These are phyloP conservation scores for Drosophila yooni DNA, from an alignment of 2,888 invertebrate genomes.

Conservation along the genomic window DNA sequence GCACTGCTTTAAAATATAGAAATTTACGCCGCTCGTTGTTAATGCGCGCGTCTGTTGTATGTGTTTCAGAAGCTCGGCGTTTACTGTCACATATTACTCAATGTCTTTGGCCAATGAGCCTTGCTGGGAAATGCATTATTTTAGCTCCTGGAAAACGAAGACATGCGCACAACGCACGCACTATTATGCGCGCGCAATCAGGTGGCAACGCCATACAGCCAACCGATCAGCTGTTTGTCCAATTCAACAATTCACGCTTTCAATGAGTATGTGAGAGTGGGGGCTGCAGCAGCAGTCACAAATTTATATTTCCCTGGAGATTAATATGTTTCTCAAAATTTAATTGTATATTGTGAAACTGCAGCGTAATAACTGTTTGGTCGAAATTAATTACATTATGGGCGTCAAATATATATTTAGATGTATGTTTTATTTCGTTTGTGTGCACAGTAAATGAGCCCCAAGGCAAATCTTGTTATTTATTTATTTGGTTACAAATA, in stretches of 20 bases:
- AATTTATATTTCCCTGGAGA: slow-evolving; percentile 51
- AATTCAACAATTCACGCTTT: slow-evolving; percentile 55
- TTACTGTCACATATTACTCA: slow-evolving; percentile 55
- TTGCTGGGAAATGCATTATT: slow-evolving; percentile 50
- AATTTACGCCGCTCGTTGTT: slow-evolving; percentile 24
- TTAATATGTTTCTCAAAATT: slow-evolving; percentile 56
- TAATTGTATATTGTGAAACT: slow-evolving; percentile 57
- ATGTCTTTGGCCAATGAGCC: slow-evolving; percentile 42
- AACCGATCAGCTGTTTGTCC: slow-evolving; percentile 47
- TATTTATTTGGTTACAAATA: slow-evolving; percentile 51
- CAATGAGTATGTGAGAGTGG: not conserved
- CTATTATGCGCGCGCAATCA: slow-evolving; percentile 29
- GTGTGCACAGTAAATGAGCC: slow-evolving; percentile 34
- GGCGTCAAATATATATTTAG: not conserved
- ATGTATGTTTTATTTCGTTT: not conserved
- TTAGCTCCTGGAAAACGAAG: slow-evolving; percentile 54
- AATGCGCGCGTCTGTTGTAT: slow-evolving; percentile 42
- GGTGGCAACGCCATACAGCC: slow-evolving; percentile 61
- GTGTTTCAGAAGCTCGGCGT: slow-evolving; percentile 75
- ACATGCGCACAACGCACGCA: slow-evolving; percentile 61
- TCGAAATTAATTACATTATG: slow-evolving; percentile 64
- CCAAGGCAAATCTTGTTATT: slow-evolving; percentile 26
- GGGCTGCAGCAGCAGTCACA: not conserved
- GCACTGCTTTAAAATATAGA: slow-evolving; percentile 23
- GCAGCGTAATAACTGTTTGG: slow-evolving; percentile 54